Evolutionary conservation across 2,113 vertebrate species (phyloP).

Genomic region (Cochlearius cochlearius): DNA sequence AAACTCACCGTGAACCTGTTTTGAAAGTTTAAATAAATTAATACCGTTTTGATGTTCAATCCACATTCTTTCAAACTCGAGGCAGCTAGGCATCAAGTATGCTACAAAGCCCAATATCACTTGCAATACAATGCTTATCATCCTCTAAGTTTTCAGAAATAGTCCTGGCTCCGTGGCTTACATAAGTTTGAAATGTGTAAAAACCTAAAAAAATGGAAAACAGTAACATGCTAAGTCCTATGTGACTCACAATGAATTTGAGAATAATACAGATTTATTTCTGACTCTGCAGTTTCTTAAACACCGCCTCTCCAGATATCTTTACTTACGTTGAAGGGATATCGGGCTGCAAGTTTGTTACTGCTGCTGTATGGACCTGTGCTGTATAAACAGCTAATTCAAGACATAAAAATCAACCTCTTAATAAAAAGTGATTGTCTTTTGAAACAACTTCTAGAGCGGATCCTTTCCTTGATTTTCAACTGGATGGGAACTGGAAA

Average conservation of each 20-base stretch:
- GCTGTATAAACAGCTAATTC: background rate
- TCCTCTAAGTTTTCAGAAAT: background rate
- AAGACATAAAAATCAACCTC: background rate
- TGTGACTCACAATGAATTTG: background rate
- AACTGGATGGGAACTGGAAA: background rate
- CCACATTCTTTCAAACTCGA: background rate
- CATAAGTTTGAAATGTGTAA: rapidly evolving
- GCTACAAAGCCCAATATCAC: background rate
- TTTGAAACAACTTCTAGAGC: background rate
- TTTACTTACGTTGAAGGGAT: rapidly evolving
- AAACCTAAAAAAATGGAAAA: background rate
- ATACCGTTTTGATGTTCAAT: background rate
- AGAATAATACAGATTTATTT: background rate
- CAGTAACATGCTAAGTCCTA: background rate
- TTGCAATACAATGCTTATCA: background rate
- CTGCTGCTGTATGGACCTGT: background rate
- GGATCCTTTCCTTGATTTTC: background rate
- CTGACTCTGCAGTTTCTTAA: background rate
- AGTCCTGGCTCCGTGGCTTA: background rate
- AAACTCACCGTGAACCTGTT: background rate
- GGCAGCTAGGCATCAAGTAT: background rate
- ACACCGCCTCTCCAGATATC: background rate
- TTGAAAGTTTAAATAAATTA: background rate
- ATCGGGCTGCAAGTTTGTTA: background rate
- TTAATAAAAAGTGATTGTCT: background rate